phyloP scores from a whole-genome alignment of 2,113 vertebrate genomes.

The Helogale parvula region DNA sequence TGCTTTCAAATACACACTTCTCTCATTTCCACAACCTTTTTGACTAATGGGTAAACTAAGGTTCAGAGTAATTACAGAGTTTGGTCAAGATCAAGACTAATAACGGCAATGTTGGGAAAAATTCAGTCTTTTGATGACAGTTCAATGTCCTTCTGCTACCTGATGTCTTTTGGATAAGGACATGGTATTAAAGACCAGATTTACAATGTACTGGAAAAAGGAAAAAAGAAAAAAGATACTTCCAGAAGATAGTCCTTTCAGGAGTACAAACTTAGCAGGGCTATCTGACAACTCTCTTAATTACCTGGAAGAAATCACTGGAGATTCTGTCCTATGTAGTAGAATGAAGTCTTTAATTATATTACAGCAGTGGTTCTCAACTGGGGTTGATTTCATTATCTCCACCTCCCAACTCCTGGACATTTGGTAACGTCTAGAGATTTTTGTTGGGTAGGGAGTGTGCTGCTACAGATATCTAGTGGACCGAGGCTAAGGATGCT shows the following conservation, averaged over 20 bases:
- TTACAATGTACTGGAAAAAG: background rate
- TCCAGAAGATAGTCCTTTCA: background rate
- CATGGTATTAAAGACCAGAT: background rate
- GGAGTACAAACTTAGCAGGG: background rate
- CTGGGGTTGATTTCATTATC: background rate
- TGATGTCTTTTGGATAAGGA: background rate
- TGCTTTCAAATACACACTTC: background rate
- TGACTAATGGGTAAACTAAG: background rate
- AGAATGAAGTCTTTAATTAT: background rate
- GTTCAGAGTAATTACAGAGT: background rate
- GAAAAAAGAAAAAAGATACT: background rate
- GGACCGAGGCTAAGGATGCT: background rate
- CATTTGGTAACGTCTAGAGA: background rate
- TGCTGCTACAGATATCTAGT: background rate
- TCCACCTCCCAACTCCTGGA: rapidly evolving
- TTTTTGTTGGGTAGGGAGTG: background rate
- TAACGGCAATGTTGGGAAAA: background rate
- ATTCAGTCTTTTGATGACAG: background rate
- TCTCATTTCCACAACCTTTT: background rate
- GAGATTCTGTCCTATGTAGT: background rate
- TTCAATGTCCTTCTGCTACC: background rate
- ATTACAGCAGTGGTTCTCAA: background rate
- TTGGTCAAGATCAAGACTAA: background rate
- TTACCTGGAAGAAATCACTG: background rate
- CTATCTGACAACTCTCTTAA: background rate